A percentile compares a stretch with the other conserved stretches of the same genome.
These are phyloP conservation scores for Phaenicophaeus curvirostris DNA, from an alignment of 2,797 vertebrate genomes.

Conservation along the genomic window DNA sequence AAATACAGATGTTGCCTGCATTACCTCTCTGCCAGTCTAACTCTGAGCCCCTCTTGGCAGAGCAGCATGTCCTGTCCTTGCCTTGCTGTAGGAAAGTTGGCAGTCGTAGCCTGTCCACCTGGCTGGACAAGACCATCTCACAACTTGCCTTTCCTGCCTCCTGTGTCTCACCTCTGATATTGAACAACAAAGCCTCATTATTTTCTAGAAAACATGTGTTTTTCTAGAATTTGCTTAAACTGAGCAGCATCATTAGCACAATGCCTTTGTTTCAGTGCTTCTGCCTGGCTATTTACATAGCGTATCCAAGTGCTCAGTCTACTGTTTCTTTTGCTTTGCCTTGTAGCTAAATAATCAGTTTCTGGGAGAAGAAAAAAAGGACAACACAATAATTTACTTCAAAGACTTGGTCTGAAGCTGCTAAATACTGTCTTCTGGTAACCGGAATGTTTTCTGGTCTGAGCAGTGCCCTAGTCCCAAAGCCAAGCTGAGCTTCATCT, in stretches of 20 bases:
- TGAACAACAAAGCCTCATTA: background rate
- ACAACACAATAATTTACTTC: background rate
- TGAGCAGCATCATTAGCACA: background rate
- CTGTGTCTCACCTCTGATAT: background rate
- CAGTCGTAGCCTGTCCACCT: background rate
- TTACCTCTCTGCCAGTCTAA: background rate
- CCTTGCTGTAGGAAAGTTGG: background rate
- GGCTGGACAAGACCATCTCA: background rate
- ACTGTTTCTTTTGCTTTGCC: constrained; percentile 1
- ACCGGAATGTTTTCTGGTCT: background rate
- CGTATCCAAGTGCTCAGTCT: background rate
- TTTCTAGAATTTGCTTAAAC: background rate
- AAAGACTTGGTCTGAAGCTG: constrained; percentile 18
- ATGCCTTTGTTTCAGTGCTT: background rate
- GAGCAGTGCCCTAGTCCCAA: constrained; percentile 11
- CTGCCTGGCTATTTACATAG: background rate
- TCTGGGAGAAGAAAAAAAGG: background rate
- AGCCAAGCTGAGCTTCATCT: constrained; percentile 42
- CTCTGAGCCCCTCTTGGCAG: background rate
- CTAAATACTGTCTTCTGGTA: background rate
- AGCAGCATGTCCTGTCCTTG: background rate
- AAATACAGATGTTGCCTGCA: background rate
- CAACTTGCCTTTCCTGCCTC: background rate
- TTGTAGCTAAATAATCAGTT: background rate
- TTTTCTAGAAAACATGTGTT: background rate